Conservation (phyloP, 2,888 invertebrate genomes). For the Cerastoderma edule region DNA sequence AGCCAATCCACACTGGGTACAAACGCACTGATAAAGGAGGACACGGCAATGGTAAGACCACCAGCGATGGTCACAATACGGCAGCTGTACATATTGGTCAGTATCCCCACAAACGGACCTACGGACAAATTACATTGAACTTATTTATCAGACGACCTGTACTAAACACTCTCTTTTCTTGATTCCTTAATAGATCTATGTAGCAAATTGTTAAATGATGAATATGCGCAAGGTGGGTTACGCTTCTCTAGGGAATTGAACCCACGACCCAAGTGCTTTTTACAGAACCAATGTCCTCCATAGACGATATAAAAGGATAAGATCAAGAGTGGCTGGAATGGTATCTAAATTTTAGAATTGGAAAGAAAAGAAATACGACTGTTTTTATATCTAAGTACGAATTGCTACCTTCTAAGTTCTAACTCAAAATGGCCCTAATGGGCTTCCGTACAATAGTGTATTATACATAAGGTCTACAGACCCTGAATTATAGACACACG, state of each 20-base stretch:
- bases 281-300: too few species aligned
- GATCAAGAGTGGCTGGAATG: too few species aligned
- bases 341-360: too few species aligned
- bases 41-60: slow-evolving; percentile 28
- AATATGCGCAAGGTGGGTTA: not conserved
- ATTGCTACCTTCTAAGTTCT: too few species aligned
- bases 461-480: too few species aligned
- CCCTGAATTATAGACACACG: too few species aligned
- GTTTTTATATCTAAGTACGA: too few species aligned
- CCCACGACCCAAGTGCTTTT: too few species aligned
- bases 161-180: not conserved
- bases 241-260: not conserved
- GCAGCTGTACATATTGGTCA: slow-evolving; percentile 34
- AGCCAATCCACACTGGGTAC: slow-evolving; percentile 44
- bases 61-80: slow-evolving; percentile 49
- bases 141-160: not conserved
- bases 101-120: not conserved
- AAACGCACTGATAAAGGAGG: slow-evolving; percentile 44
- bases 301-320: too few species aligned
- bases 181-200: not conserved
- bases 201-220: not conserved
- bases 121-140: not conserved
- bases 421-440: too few species aligned
- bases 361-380: too few species aligned
- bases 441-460: too few species aligned